A percentile compares a stretch with the other conserved stretches of the same genome.
Evolutionary conservation across 2,888 invertebrate genomes (phyloP).

Genomic region (Parthenolecanium corni): DNA sequence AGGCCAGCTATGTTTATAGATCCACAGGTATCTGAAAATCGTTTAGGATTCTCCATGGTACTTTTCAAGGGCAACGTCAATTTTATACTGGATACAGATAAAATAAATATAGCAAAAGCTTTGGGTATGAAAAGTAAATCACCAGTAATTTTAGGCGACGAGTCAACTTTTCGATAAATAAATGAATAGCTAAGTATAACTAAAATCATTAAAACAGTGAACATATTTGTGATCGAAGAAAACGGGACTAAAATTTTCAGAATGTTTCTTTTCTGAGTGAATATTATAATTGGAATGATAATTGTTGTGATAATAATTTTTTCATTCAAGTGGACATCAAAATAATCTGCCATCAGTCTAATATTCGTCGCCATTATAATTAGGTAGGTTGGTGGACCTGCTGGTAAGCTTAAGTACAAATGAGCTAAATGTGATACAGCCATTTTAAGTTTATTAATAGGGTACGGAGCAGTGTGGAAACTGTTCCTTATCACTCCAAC

Average conservation of each 20-base stretch:
- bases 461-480: neutral
- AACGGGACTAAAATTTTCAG: slow-evolving; percentile 9
- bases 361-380: slow-evolving; percentile 2
- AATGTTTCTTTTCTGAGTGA: neutral
- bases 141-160: too few species aligned
- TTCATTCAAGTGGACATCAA: neutral
- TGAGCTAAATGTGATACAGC: neutral
- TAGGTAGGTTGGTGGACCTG: neutral
- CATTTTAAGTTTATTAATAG: neutral
- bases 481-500: neutral
- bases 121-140: slow-evolving; percentile 55
- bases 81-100: slow-evolving; percentile 88
- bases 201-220: neutral
- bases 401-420: neutral
- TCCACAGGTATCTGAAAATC: slow-evolving; percentile 66
- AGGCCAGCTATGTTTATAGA: slow-evolving; percentile 74
- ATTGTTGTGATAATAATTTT: neutral
- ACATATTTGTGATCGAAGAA: neutral
- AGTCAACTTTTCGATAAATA: too few species aligned
- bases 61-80: slow-evolving; percentile 84
- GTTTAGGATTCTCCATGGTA: slow-evolving; percentile 77
- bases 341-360: neutral
- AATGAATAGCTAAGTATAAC: too few species aligned
- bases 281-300: neutral
- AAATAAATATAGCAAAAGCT: slow-evolving; percentile 90